Percentiles rank a stretch among this genome's conserved stretches.
Conservation (phyloP, 2,113 vertebrate species). For the Hippocampus barbouri region DNA sequence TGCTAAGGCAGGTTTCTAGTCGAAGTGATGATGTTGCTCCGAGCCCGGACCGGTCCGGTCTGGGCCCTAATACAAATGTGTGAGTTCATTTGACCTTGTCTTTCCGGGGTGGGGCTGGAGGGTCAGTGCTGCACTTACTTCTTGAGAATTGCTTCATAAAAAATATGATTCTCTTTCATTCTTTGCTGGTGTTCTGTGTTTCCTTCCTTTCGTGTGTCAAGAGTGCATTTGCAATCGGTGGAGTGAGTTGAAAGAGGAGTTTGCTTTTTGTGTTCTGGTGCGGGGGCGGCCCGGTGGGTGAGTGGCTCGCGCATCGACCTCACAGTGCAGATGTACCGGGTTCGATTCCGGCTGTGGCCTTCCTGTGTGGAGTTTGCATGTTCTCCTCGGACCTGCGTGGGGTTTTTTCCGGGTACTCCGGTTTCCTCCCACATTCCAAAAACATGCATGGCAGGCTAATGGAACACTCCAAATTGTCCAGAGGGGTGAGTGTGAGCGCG, state of each 20-base stretch:
- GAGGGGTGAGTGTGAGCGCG: no score
- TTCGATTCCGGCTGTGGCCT: no score
- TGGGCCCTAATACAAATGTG: constrained; percentile 70
- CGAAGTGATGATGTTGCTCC: constrained; percentile 69
- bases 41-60: constrained; percentile 75
- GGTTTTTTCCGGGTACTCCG: no score
- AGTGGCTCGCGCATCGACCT: no score
- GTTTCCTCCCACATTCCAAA: no score
- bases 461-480: no score
- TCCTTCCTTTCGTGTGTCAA: constrained; percentile 51
- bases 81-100: constrained; percentile 73
- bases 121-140: constrained; percentile 78
- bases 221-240: constrained; percentile 11
- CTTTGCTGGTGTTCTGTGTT: constrained; percentile 64
- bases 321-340: no score
- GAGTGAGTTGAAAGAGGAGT: background rate
- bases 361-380: no score
- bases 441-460: no score
- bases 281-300: no score
- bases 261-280: background rate
- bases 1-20: constrained; percentile 64
- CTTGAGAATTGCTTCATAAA: constrained; percentile 78
- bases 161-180: constrained; percentile 77
- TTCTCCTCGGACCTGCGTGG: no score
- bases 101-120: constrained; percentile 72